phyloP scores from a whole-genome alignment of 2,113 vertebrate genomes.

The Thunnus thynnus region DNA sequence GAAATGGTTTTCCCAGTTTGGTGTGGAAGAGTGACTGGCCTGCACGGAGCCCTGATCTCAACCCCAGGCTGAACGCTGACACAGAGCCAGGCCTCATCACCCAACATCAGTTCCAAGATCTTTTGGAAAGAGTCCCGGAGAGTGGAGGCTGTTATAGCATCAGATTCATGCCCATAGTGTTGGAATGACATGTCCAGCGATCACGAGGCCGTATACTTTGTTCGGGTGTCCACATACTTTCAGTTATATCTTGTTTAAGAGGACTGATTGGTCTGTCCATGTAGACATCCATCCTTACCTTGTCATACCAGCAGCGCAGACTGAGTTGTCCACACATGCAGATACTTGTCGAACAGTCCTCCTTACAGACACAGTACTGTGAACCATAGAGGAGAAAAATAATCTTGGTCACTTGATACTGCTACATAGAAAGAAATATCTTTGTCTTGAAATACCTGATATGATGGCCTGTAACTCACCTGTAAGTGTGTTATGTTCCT shows the following conservation, averaged over 20 bases:
- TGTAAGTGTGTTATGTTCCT: conserved; percentile 98
- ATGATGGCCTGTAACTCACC: conserved; percentile 76
- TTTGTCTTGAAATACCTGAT: not conserved
- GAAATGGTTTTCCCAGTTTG: too few relatives aligned
- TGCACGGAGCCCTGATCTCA: too few relatives aligned
- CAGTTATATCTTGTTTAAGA: not conserved
- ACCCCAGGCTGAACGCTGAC: too few relatives aligned
- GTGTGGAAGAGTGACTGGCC: too few relatives aligned
- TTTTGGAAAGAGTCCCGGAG: too few relatives aligned
- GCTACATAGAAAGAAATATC: too few relatives aligned
- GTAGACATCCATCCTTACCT: conserved; percentile 84
- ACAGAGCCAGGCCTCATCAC: too few relatives aligned
- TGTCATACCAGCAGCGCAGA: conserved; percentile 97
- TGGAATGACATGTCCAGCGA: too few relatives aligned
- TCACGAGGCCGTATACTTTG: not conserved
- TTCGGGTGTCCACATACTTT: not conserved
- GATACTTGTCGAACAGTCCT: conserved; percentile 96
- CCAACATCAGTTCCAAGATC: too few relatives aligned
- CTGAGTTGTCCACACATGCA: conserved; percentile 99
- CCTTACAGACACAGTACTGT: conserved; percentile 97
- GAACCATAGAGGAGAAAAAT: not conserved
- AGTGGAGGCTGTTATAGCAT: too few relatives aligned
- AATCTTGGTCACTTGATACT: not conserved
- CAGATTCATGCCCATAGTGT: too few relatives aligned
- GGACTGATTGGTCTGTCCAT: not conserved